Base-by-base conservation (phyloP, 2,113 vertebrate species). In the Carassius gibelio region DNA sequence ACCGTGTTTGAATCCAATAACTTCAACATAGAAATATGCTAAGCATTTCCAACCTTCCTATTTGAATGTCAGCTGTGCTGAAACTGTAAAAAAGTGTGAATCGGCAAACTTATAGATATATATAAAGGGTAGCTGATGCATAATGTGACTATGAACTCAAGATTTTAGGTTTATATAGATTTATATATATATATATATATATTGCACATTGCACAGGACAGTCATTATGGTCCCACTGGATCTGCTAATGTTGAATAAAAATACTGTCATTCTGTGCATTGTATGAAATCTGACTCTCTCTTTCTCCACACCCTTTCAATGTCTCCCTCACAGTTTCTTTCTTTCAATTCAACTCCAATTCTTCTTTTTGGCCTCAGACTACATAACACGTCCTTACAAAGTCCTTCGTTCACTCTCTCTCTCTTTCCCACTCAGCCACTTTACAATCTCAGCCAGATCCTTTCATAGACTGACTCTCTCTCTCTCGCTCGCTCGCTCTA, bases 251-350 rank as follows among this genome's bases (percentile, higher is more conserved):
- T 52, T 21, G 62, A 15, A 66, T 17, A 69, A 50, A 79, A 81
- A 68, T 81, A 13, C 45, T 45, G 26, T 57, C 30, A 82, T 82
- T 82, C n/a, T 26, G 26, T 57, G 15, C 10, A 57, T 5, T 36
- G 30, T 36, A 55, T 59, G 55, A 38, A 19, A 15, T 78, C 52
- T 78, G 50, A 36, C 76, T 55, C 66, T 69, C 80, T 81, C 36
- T 30, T 71, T 82, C 23, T 71, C 66, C 30, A 72, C 48, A 72
- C 66, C 68, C 81, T 82, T 42, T 82, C 80, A 82, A 82, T 69
- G 64, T 82, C 81, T 13, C 38, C 23, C 48, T 82, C 66, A 57
- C 50, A 13, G 23, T 36, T 82, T 72, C 66, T 82, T 72, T 82
- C 64, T 72, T 72, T 82, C 79, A 82, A 30, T 72, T 82, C 34